These are phyloP conservation scores for Megaleporinus macrocephalus DNA, from an alignment of 2,113 vertebrate genomes.

Conservation along the genomic window DNA sequence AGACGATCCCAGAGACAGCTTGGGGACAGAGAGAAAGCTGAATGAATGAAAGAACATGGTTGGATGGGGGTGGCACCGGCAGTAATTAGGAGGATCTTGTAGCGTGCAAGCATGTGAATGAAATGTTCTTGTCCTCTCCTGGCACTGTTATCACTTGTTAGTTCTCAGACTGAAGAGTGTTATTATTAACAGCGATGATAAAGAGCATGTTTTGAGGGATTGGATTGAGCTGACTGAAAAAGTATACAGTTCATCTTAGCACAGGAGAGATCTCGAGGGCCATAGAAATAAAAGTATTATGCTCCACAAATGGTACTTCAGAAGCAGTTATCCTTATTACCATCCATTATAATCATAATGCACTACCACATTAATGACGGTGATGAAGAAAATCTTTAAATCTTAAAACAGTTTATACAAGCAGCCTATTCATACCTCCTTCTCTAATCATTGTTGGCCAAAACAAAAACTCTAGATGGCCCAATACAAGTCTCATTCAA, in stretches of 20 bases:
- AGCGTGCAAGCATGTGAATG: conserved; percentile 19
- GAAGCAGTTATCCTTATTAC: neutral
- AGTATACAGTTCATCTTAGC: neutral
- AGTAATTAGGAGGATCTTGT: conserved; percentile 21
- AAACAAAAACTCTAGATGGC: neutral
- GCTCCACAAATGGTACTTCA: neutral
- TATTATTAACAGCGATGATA: neutral
- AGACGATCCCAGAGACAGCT: conserved; percentile 47
- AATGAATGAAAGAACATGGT: conserved; percentile 30
- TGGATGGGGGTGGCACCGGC: neutral
- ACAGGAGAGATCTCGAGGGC: neutral
- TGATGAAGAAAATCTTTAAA: too few relatives aligned
- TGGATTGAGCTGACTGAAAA: neutral
- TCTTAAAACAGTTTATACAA: too few relatives aligned
- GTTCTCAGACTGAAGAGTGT: neutral
- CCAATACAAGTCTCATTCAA: neutral
- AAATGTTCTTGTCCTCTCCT: neutral
- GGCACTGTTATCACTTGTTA: neutral
- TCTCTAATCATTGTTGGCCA: neutral
- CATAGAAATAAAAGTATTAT: neutral
- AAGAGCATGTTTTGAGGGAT: conserved; percentile 4
- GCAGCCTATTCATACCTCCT: too few relatives aligned
- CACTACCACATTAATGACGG: too few relatives aligned
- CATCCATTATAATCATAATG: too few relatives aligned
- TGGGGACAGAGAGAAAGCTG: neutral